Base-by-base conservation (phyloP, 2,888 invertebrate genomes). In the Chydorus sphaericus region DNA sequence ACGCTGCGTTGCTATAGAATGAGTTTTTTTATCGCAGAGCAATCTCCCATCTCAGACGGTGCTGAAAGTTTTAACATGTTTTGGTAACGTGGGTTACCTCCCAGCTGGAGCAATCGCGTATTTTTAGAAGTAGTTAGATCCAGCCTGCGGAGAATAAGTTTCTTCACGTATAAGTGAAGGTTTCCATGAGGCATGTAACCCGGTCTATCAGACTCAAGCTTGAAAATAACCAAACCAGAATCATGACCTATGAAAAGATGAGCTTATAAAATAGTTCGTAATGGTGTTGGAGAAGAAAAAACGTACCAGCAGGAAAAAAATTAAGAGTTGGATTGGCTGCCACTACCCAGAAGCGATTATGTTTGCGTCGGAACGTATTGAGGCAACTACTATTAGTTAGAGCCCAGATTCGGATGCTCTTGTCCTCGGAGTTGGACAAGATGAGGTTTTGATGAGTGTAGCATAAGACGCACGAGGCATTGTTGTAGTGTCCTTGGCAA, bases 401-500 rank as follows among this genome's bases (percentile, higher is more conserved):
- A 70, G 98, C 97, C 98, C 98, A 98, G 2, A 99, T 93, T 1
- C 97, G 78, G 63, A 98, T 93, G 67, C 89, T 91, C 71, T 90
- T 93, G 73, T 98, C 97, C 71, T 98, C 98, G 18, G 96, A 88
- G 73, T 98, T 97, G 33, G 93, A 93, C 48, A 99, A 74, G 59
- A 99, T 90, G 30, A 97, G 75, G 67, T 99, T 98, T 69, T 96
- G 92, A 18, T 92, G 78, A 0, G 98, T 96, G 73, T 98, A 97
- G 74, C 99, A 98, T 44, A 94, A 72, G 0, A 89, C 93, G 67
- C 96, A 96, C 0, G 96, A 97, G 2, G 99, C 97, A 70, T 99
- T 99, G 76, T 97, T 94, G 76, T 97, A 98, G 70, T 98, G 98
- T 0, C 98, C 98, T n/a, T 98, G 82, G 65, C 96, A 98, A 0